These are phyloP conservation scores for Anabacerthia variegaticeps DNA, from an alignment of 2,797 vertebrate genomes.

Conservation along the genomic window DNA sequence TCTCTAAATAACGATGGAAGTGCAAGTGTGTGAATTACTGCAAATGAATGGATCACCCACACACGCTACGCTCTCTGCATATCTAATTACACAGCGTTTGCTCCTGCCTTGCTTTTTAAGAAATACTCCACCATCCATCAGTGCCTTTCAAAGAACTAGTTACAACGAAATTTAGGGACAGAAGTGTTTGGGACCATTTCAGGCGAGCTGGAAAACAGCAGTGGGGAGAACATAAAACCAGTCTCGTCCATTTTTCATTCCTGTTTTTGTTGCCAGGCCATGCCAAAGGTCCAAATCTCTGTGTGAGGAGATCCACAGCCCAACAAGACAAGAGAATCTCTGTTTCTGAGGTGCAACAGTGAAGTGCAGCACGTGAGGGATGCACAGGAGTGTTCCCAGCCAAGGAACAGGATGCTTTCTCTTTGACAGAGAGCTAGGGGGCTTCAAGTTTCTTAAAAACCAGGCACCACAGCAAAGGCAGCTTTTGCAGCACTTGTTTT, in stretches of 20 bases:
- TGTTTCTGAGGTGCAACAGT: accelerated
- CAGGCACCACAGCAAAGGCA: not conserved
- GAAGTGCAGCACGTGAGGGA: accelerated
- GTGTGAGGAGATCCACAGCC: not conserved
- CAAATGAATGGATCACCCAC: conserved; percentile 41
- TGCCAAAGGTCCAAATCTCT: not conserved
- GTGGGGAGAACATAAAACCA: not conserved
- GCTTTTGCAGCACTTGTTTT: not conserved
- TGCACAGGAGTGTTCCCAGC: accelerated
- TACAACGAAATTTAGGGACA: not conserved
- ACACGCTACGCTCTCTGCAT: not conserved
- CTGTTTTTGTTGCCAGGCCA: not conserved
- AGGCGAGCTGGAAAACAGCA: not conserved
- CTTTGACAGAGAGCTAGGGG: not conserved
- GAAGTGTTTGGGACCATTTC: not conserved
- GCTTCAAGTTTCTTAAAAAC: not conserved
- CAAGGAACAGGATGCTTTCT: not conserved
- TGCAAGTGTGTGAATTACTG: conserved; percentile 18
- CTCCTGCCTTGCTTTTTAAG: conserved; percentile 6
- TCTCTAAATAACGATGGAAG: conserved; percentile 44
- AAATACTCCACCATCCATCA: not conserved
- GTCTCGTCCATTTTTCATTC: not conserved
- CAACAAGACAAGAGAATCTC: not conserved
- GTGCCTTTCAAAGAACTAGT: not conserved
- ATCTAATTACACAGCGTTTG: conserved; percentile 1